Conservation (phyloP, 1,140 invertebrate genomes). For the Zophobas morio region DNA sequence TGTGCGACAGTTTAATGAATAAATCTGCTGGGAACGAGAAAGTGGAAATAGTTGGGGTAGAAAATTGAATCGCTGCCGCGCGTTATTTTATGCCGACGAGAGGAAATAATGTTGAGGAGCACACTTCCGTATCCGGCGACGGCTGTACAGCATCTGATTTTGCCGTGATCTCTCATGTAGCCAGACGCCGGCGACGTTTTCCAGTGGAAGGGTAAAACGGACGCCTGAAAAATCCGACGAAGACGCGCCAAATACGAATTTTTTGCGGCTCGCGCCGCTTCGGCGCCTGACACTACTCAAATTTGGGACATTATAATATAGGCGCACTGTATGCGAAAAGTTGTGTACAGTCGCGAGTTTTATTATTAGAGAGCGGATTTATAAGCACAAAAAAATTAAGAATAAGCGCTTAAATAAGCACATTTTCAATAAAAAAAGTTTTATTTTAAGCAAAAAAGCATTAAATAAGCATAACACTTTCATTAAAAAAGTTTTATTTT, state of each 20-base stretch:
- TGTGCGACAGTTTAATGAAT: neutral
- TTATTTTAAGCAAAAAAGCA: no score
- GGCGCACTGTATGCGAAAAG: no score
- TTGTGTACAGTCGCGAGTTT: no score
- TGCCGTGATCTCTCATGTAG: constrained; percentile 27
- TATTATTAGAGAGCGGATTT: no score
- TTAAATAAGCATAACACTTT: no score
- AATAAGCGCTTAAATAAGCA: no score
- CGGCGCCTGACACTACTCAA: no score
- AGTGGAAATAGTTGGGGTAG: neutral
- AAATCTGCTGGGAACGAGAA: constrained; percentile 1
- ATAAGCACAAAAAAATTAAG: no score
- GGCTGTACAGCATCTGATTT: constrained; percentile 35
- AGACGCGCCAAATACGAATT: constrained; percentile 20
- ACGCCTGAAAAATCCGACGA: constrained; percentile 8
- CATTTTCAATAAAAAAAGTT: no score
- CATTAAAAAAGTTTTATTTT: no score
- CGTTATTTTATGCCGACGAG: constrained; percentile 18
- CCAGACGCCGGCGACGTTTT: constrained; percentile 29
- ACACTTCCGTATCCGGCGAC: constrained; percentile 25
- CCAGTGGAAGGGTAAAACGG: constrained; percentile 27
- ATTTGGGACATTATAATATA: no score
- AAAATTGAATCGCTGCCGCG: constrained; percentile 6
- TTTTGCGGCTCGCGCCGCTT: neutral
- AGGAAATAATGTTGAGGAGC: constrained; percentile 6